Evolutionary conservation across 2,797 vertebrate genomes (phyloP).

Genomic region (Notolepis coatsorum): DNA sequence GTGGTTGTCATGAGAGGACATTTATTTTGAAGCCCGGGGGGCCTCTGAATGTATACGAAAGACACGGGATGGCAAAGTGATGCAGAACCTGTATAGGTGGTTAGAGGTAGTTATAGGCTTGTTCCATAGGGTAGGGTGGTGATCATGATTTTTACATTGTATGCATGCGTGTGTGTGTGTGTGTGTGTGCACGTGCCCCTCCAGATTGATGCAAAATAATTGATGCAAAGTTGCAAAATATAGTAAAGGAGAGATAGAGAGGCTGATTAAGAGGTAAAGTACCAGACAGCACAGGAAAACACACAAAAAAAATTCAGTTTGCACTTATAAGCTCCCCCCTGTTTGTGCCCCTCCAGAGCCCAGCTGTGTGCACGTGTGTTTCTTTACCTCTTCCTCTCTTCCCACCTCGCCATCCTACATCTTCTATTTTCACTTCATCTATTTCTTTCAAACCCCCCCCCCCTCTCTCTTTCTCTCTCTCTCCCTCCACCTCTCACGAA

Average conservation of each 20-base stretch:
- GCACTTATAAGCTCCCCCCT: too few relatives aligned
- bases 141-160: slow-evolving; percentile 17
- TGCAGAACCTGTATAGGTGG: slow-evolving; percentile 11
- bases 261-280: neutral
- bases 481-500: slow-evolving; percentile 31
- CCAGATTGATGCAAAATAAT: too few relatives aligned
- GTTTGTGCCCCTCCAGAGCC: too few relatives aligned
- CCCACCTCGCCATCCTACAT: slow-evolving; percentile 1
- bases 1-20: slow-evolving; percentile 26
- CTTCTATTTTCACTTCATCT: slow-evolving; percentile 26
- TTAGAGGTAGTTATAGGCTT: slow-evolving; percentile 34
- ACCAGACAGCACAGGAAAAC: too few relatives aligned
- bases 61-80: slow-evolving; percentile 3
- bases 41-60: slow-evolving; percentile 21
- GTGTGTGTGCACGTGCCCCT: neutral
- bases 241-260: neutral
- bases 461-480: slow-evolving; percentile 34
- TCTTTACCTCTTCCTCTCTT: neutral
- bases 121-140: too few relatives aligned
- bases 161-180: neutral
- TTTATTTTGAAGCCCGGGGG: slow-evolving; percentile 33
- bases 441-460: slow-evolving; percentile 44
- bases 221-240: too few relatives aligned
- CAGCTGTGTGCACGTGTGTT: neutral
- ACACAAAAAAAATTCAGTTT: too few relatives aligned